Evolutionary conservation across 2,113 vertebrate genomes (phyloP).

Genomic region (Anguilla rostrata): DNA sequence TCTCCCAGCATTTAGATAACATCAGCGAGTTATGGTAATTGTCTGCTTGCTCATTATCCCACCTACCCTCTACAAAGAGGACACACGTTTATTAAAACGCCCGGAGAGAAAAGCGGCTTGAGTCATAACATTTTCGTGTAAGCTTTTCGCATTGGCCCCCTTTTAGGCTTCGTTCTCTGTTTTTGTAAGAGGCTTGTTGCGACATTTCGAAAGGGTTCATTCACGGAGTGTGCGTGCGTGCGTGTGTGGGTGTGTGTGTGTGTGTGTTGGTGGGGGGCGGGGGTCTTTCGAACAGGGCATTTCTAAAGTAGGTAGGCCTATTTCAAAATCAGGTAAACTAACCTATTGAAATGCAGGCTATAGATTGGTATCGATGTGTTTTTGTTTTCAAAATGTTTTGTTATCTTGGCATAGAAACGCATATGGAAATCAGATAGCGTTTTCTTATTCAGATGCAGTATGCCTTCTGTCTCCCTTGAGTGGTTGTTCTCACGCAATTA

Average conservation of each 20-base stretch:
- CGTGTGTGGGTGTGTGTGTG: neutral
- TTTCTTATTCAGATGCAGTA: slow-evolving; percentile 64
- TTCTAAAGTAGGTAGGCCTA: neutral
- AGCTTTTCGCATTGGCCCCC: slow-evolving; percentile 13
- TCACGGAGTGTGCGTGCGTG: neutral
- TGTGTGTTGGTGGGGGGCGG: neutral
- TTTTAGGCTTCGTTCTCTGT: neutral
- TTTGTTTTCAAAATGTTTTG: neutral
- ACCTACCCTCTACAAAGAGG: slow-evolving; percentile 50
- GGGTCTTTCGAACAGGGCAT: neutral
- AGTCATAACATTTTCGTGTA: slow-evolving; percentile 37
- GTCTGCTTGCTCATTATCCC: slow-evolving; percentile 61
- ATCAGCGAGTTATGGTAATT: slow-evolving; percentile 68
- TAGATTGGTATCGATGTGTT: slow-evolving; percentile 8
- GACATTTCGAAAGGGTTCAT: slow-evolving; percentile 2
- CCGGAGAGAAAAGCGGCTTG: slow-evolving; percentile 24
- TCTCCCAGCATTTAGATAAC: slow-evolving; percentile 63
- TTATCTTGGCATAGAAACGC: neutral
- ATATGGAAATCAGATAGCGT: slow-evolving; percentile 30
- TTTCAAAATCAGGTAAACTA: slow-evolving; percentile 8
- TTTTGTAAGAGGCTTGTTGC: slow-evolving; percentile 6
- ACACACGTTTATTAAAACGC: slow-evolving; percentile 54
- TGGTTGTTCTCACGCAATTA: slow-evolving; percentile 63
- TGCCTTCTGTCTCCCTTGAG: slow-evolving; percentile 57
- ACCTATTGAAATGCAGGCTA: slow-evolving; percentile 10